Evolutionary conservation across 1,140 invertebrate species (phyloP).

Genomic region (Theocolax elegans): DNA sequence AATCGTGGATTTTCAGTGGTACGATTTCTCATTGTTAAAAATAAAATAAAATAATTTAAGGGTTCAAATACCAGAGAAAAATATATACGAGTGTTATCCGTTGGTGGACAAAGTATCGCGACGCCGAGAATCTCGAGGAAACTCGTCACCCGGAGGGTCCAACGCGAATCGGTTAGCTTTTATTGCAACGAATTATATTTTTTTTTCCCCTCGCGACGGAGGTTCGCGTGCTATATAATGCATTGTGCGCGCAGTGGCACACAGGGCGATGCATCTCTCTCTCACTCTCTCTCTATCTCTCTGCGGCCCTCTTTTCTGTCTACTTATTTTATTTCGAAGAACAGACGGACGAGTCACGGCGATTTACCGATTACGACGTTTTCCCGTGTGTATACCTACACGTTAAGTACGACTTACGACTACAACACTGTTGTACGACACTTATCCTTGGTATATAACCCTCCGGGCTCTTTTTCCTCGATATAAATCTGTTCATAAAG

Average conservation of each 20-base stretch:
- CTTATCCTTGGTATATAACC: neutral
- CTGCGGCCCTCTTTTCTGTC: neutral
- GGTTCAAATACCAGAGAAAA: no score
- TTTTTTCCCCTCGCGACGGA: neutral
- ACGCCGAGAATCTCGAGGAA: neutral
- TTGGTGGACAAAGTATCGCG: no score
- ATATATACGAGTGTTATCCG: no score
- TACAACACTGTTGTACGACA: conserved; percentile 20
- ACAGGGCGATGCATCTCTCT: neutral
- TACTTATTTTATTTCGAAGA: conserved; percentile 19
- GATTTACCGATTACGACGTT: conserved; percentile 34
- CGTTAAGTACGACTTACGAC: conserved; percentile 25
- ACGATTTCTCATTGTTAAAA: no score
- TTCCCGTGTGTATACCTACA: conserved; percentile 6
- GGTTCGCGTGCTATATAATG: neutral
- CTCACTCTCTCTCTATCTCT: neutral
- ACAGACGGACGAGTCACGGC: conserved; percentile 19
- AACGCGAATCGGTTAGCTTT: no score
- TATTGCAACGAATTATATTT: conserved; percentile 11
- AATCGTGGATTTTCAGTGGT: no score
- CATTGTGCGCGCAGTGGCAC: neutral
- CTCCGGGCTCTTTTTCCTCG: conserved; percentile 8
- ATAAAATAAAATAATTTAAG: no score
- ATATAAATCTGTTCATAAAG: conserved; percentile 37
- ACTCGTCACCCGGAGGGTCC: neutral